Evolutionary conservation across 1,140 invertebrate species (phyloP), one percentile per base, ranked within the genome.

Genomic region (Chironomus striatipennis): DNA sequence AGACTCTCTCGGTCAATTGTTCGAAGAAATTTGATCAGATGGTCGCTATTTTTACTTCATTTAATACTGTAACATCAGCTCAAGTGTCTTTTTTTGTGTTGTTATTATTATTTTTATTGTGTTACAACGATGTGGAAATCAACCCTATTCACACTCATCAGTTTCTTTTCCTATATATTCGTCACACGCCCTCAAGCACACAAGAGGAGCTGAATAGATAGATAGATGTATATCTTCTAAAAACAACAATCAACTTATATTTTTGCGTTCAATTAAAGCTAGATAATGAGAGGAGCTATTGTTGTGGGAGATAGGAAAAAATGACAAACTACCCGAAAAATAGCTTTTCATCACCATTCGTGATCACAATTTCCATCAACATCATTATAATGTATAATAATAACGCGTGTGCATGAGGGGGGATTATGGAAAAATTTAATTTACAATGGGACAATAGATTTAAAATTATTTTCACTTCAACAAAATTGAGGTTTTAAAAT

Each of bases 181-280:
- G 65, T 70, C 65, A 70, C 20, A 70, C 65, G 20, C 65, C 20
- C 65, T 70, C 65, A 17, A 70, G 65, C 65, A 70, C 18, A 18
- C 17, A 70, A 70, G 65, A 34, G 24, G 1, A 34, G 24, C 24
- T 34, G 24, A 34, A 34, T 34, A 34, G 24, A 34, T 34, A 34
- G 24, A 34, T 70, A 20, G 65, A 57, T 57, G 24, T 34, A 57
- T 57, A 57, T 57, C 47, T 21, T 21, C 3, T 70, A 20, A n/a
- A 15, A 70, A 21, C 18, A 70, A 70, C 65, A 70, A 70, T 70
- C 17, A 18, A 70, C 17, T 70, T 18, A 70, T 70, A 70, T 70
- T 70, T 70, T 70, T 70, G 65, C 65, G 65, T 17, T 70, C 65
- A 70, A 70, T 70, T 70, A 70, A 70, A 70, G 65, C 65, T 15